Conservation (phyloP, 2,113 vertebrate species). For the Shinisaurus crocodilurus region DNA sequence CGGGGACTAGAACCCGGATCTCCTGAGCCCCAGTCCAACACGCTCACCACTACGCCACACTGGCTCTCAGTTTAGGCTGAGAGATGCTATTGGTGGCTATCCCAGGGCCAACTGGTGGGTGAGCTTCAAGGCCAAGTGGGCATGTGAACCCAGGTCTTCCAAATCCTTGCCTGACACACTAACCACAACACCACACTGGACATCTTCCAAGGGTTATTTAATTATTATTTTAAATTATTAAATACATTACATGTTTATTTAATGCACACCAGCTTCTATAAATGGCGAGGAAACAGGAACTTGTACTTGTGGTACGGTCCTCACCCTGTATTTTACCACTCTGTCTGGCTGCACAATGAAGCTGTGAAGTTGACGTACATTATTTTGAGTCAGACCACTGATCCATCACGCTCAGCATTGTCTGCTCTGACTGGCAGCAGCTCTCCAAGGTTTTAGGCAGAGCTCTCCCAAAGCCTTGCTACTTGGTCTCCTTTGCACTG, state of each 20-base stretch:
- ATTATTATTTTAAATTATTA: no score
- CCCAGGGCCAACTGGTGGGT: no score
- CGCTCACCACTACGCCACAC: no score
- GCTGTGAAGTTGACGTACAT: neutral
- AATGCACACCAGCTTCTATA: neutral
- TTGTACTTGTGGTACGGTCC: neutral
- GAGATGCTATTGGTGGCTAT: no score
- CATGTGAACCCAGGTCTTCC: no score
- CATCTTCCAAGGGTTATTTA: no score
- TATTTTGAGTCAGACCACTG: neutral
- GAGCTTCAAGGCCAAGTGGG: no score
- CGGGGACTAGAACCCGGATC: no score
- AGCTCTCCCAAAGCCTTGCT: neutral
- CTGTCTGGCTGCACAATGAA: neutral
- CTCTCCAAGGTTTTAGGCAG: neutral
- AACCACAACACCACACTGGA: no score
- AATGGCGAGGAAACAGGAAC: neutral
- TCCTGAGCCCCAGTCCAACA: no score
- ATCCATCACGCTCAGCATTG: neutral
- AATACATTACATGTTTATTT: neutral
- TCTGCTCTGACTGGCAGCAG: neutral
- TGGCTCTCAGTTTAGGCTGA: no score
- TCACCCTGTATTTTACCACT: neutral
- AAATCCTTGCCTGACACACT: no score
- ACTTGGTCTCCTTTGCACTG: neutral